Evolutionary conservation across 2,797 vertebrate species (phyloP).

Genomic region (Sebastes paucispinis): DNA sequence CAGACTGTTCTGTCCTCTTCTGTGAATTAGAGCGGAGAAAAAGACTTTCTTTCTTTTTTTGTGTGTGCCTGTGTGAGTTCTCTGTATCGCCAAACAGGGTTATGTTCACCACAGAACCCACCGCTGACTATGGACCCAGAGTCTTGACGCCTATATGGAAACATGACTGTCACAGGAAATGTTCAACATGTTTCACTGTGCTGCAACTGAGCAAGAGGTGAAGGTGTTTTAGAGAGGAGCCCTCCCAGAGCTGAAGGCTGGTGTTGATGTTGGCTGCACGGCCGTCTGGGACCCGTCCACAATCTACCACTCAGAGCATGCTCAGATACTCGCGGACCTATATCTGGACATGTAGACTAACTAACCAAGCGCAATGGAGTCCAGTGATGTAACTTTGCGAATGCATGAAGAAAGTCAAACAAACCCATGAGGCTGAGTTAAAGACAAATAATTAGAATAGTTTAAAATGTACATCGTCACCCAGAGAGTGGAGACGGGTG

Average conservation of each 20-base stretch:
- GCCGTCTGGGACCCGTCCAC: conserved; percentile 53
- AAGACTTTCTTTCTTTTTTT: conserved; percentile 2
- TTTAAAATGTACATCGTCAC: conserved; percentile 39
- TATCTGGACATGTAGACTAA: conserved; percentile 51
- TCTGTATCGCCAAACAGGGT: conserved; percentile 61
- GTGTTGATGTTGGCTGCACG: conserved; percentile 77
- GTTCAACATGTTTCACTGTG: conserved; percentile 78
- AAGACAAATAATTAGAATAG: conserved; percentile 45
- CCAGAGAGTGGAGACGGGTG: conserved; percentile 34
- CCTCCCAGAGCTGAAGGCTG: conserved; percentile 54
- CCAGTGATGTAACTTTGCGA: conserved; percentile 13
- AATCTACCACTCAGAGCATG: conserved; percentile 65
- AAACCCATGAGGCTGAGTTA: conserved; percentile 7
- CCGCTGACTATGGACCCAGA: conserved; percentile 34
- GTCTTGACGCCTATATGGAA: conserved; percentile 62
- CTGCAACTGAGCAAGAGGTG: conserved; percentile 63
- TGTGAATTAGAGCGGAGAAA: conserved; percentile 39
- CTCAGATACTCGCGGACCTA: conserved; percentile 43
- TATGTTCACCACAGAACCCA: conserved; percentile 51
- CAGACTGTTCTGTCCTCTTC: conserved; percentile 21
- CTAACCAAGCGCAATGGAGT: neutral
- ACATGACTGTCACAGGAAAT: conserved; percentile 80
- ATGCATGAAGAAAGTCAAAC: conserved; percentile 32
- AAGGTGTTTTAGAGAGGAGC: conserved; percentile 58
- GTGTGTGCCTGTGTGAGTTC: conserved; percentile 44